Conservation (phyloP, 2,113 vertebrate species). For the Plotosus lineatus region DNA sequence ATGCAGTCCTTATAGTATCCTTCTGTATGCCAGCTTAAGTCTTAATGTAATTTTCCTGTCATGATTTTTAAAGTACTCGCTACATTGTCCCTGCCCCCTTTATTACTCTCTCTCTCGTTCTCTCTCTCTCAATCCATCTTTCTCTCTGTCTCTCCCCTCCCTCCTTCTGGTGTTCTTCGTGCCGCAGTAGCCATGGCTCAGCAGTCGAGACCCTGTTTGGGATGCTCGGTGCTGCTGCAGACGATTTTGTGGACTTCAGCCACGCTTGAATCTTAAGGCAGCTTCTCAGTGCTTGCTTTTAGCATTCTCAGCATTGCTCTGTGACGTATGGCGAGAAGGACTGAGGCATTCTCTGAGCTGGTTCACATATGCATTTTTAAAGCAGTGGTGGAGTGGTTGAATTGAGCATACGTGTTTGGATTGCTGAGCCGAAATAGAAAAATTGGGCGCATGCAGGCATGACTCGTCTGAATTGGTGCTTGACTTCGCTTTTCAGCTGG, state of each 20-base stretch:
- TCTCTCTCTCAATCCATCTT: constrained; percentile 49
- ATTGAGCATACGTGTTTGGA: constrained; percentile 26
- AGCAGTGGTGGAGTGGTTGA: constrained; percentile 18
- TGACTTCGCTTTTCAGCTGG: constrained; percentile 78
- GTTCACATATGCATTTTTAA: constrained; percentile 30
- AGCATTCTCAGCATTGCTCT: not conserved
- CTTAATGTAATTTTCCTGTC: not conserved
- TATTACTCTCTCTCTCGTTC: constrained; percentile 56
- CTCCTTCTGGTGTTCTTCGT: constrained; percentile 54
- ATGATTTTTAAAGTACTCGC: constrained; percentile 22
- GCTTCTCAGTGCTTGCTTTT: not conserved
- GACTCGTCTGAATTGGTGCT: constrained; percentile 80
- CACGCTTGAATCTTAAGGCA: constrained; percentile 23
- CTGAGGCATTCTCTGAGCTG: constrained; percentile 12
- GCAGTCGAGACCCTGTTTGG: constrained; percentile 19
- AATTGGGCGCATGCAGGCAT: constrained; percentile 59
- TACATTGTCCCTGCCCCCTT: constrained; percentile 52
- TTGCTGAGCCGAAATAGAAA: constrained; percentile 13
- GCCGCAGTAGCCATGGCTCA: constrained; percentile 64
- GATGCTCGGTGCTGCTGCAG: constrained; percentile 30
- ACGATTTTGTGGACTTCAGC: constrained; percentile 40
- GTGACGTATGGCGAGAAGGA: constrained; percentile 15
- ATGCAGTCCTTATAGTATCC: constrained; percentile 11
- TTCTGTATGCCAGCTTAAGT: not conserved
- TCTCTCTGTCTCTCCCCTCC: constrained; percentile 49